Evolutionary conservation across 1,140 invertebrate species (phyloP).

Genomic region (Ooceraea biroi): DNA sequence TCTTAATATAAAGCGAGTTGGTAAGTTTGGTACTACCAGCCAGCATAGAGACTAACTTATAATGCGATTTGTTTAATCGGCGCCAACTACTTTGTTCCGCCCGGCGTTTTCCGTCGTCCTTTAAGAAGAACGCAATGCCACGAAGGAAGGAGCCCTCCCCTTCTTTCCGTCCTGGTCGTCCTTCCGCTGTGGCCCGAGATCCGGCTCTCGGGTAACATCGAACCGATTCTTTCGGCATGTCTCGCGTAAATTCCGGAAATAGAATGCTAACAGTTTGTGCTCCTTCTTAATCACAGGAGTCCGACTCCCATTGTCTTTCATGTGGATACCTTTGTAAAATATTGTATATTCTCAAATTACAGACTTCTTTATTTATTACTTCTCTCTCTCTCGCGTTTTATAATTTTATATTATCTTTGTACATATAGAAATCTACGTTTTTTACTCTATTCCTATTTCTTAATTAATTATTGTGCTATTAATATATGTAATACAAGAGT

Average conservation of each 20-base stretch:
- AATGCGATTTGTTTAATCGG: slow-evolving; percentile 87
- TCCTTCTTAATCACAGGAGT: background rate
- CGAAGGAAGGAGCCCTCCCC: slow-evolving; percentile 47
- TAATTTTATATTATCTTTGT: no score
- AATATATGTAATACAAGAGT: no score
- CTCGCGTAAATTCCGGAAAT: background rate
- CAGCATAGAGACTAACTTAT: slow-evolving; percentile 84
- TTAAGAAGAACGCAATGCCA: slow-evolving; percentile 63
- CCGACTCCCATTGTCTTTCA: background rate
- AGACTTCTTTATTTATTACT: no score
- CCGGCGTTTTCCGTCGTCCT: slow-evolving; percentile 69
- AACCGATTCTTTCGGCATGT: slow-evolving; percentile 33
- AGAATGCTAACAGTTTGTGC: background rate
- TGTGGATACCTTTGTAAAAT: no score
- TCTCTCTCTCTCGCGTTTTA: no score
- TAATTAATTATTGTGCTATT: no score
- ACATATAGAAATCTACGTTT: no score
- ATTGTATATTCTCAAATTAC: no score
- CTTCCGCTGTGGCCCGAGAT: slow-evolving; percentile 8
- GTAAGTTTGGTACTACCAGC: slow-evolving; percentile 81
- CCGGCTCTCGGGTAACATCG: slow-evolving; percentile 57
- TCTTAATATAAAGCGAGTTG: slow-evolving; percentile 85
- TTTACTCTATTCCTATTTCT: no score
- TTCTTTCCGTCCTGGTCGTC: slow-evolving; percentile 19
- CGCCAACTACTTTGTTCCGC: slow-evolving; percentile 84